Percentiles rank a stretch among this genome's conserved stretches.
phyloP scores from a whole-genome alignment of 2,113 vertebrate species.

The Calyptomena viridis region DNA sequence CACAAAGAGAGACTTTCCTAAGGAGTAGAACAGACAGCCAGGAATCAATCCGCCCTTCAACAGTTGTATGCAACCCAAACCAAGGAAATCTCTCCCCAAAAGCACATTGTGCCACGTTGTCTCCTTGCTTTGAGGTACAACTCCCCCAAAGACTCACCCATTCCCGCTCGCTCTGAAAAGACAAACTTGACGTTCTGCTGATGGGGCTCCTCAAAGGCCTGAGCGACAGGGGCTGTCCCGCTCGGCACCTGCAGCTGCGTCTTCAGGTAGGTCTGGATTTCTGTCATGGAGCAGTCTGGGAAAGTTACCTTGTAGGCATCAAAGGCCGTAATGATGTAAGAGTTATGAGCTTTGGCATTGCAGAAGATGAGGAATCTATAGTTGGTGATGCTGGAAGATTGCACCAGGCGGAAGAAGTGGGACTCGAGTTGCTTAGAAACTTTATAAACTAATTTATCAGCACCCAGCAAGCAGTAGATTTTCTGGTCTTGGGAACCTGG shows the following conservation, averaged over 20 bases:
- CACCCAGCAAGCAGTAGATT: conserved; percentile 74
- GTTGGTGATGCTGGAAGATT: background rate
- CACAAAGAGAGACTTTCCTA: background rate
- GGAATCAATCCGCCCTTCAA: background rate
- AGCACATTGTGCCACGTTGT: too few relatives aligned
- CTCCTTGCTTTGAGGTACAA: background rate
- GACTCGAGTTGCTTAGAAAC: conserved; percentile 72
- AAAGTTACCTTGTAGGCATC: conserved; percentile 71
- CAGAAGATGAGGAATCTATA: conserved; percentile 74
- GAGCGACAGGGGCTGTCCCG: background rate
- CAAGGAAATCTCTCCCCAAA: background rate
- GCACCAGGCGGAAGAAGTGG: conserved; percentile 63
- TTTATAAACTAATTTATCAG: conserved; percentile 75
- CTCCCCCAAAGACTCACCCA: conserved; percentile 47
- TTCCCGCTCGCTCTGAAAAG: conserved; percentile 72
- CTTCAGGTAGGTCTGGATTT: conserved; percentile 57
- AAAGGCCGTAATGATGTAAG: conserved; percentile 76
- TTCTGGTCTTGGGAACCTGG: conserved; percentile 33
- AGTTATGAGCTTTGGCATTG: conserved; percentile 68
- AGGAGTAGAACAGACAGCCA: background rate
- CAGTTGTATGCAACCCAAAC: background rate
- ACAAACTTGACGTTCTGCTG: conserved; percentile 71
- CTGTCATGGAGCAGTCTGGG: background rate
- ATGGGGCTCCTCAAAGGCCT: conserved; percentile 54
- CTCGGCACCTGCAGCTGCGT: conserved; percentile 51